These are phyloP conservation scores for Acanthochromis polyacanthus DNA, from an alignment of 2,113 vertebrate genomes.

Conservation along the genomic window DNA sequence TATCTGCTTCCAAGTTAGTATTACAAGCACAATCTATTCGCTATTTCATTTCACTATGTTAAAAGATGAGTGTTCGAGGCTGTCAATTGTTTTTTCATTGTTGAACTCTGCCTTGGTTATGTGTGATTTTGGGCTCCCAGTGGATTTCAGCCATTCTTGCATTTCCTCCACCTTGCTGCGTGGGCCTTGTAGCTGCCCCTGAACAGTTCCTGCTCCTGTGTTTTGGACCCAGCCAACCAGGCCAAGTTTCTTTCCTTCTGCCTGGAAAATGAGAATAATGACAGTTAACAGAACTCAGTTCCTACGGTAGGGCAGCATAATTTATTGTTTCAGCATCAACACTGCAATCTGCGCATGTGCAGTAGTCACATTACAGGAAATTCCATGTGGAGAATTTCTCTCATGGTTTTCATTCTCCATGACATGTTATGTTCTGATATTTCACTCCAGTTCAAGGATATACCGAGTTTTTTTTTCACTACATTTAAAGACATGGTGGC, in stretches of 20 bases:
- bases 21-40: not conserved
- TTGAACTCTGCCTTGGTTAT: slow-evolving; percentile 89
- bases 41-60: slow-evolving; percentile 79
- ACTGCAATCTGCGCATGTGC: too few relatives aligned
- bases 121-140: slow-evolving; percentile 91
- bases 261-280: slow-evolving; percentile 75
- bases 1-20: slow-evolving; percentile 13
- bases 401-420: too few relatives aligned
- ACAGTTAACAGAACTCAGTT: not conserved
- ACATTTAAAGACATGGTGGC: too few relatives aligned
- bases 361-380: too few relatives aligned
- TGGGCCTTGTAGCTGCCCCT: slow-evolving; percentile 91
- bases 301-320: not conserved
- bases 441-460: too few relatives aligned
- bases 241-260: slow-evolving; percentile 89
- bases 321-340: too few relatives aligned
- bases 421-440: too few relatives aligned
- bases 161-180: slow-evolving; percentile 85
- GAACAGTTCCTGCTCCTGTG: slow-evolving; percentile 88
- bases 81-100: slow-evolving; percentile 87
- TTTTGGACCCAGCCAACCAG: slow-evolving; percentile 97
- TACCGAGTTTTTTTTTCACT: too few relatives aligned
- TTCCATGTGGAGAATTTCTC: too few relatives aligned
- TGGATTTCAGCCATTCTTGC: slow-evolving; percentile 91
- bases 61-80: slow-evolving; percentile 88